Evolutionary conservation across 1,140 invertebrate species (phyloP).

Genomic region (Papilio polytes): DNA sequence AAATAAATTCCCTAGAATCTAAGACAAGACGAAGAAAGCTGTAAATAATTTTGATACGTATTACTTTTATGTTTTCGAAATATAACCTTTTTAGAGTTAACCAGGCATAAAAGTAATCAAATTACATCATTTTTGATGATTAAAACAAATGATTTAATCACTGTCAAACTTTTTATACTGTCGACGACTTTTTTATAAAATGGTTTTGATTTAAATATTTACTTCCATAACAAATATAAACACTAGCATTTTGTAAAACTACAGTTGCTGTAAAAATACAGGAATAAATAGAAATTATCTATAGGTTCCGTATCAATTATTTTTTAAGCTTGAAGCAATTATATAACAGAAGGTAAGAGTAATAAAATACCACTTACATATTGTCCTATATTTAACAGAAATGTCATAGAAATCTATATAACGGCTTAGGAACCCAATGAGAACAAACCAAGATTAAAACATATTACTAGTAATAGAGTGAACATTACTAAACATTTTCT

Average conservation of each 20-base stretch:
- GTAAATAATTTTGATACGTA: not conserved
- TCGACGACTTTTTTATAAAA: not conserved
- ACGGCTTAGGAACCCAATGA: no score
- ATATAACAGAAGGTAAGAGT: not conserved
- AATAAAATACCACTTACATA: no score
- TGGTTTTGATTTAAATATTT: not conserved
- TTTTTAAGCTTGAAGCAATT: conserved; percentile 10
- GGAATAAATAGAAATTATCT: not conserved
- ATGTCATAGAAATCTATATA: no score
- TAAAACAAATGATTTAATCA: not conserved
- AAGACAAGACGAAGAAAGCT: not conserved
- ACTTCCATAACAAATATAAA: not conserved
- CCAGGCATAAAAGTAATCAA: not conserved
- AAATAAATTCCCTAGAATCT: not conserved
- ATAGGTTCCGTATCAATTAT: not conserved
- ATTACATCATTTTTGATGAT: no score
- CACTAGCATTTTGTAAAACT: not conserved
- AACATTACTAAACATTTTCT: no score
- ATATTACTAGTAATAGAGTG: no score
- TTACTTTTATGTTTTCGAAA: not conserved
- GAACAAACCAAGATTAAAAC: no score
- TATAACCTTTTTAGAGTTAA: not conserved
- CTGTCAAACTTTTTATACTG: not conserved
- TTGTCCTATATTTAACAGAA: no score
- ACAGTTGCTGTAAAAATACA: not conserved